Percentiles rank a stretch among this genome's conserved stretches.
These are phyloP conservation scores for Capitulum mitella DNA, from an alignment of 2,888 invertebrate genomes.

Conservation along the genomic window DNA sequence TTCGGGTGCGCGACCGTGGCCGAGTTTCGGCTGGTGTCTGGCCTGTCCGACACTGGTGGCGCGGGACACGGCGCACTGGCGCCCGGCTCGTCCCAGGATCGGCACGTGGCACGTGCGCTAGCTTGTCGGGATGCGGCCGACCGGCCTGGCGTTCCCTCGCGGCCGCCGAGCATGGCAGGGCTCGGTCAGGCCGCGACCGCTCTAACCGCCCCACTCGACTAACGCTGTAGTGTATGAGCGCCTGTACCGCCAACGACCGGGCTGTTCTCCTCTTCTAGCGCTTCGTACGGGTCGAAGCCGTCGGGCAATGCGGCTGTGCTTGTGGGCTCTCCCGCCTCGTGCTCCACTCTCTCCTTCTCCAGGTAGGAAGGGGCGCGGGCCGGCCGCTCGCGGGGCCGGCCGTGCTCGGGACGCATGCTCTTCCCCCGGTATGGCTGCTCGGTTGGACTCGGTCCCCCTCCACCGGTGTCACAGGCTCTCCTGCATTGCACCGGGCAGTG, in stretches of 20 bases:
- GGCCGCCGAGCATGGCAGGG: neutral
- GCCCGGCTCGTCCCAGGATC: too few relatives aligned
- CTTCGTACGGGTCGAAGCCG: constrained; percentile 12
- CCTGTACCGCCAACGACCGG: neutral
- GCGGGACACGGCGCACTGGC: too few relatives aligned
- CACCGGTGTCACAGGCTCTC: too few relatives aligned
- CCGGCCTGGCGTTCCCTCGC: neutral
- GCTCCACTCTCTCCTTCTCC: constrained; percentile 17
- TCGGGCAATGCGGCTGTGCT: neutral
- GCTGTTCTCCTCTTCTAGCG: constrained; percentile 14
- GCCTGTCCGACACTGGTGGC: too few relatives aligned
- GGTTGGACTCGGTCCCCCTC: too few relatives aligned
- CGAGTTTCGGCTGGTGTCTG: too few relatives aligned
- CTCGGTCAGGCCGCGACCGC: too few relatives aligned
- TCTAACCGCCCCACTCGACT: neutral
- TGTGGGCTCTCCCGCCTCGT: constrained; percentile 26
- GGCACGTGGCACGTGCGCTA: neutral
- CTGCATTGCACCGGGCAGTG: neutral
- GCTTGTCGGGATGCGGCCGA: neutral
- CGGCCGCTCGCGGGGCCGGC: neutral
- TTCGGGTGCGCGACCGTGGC: too few relatives aligned
- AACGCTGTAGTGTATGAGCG: neutral
- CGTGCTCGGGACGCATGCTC: too few relatives aligned
- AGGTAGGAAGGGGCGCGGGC: constrained; percentile 19
- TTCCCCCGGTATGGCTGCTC: too few relatives aligned